Base-by-base conservation (phyloP, 2,888 invertebrate species). In the Melinopterus prodromus region DNA sequence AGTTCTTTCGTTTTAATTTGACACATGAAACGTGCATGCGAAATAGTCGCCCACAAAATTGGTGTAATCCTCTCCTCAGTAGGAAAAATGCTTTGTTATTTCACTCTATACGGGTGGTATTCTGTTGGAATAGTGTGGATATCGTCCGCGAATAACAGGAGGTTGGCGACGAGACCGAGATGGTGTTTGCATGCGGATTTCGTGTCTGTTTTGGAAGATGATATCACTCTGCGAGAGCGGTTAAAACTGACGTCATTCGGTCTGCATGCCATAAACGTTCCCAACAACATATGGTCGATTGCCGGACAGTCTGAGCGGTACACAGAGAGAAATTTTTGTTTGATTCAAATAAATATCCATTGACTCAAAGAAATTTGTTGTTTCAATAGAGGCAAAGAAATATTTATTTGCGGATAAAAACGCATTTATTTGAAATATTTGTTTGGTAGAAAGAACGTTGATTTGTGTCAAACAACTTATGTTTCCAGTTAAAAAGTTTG, bases 181-280 rank as follows among this genome's bases (percentile, higher is more conserved):
- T 26, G 26, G 53, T 4, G 1, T 53, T 53, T 53, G 53, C 12
- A 12, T 53, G 53, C 53, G 53, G 53, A 53, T 53, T 53, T 53
- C 53, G 53, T 77, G 37, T 77, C 77, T 69, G 69, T 77, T 77
- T 77, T 77, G 38, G 69, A 69, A 77, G 77, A 77, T 77, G 77
- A 77, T 38, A 77, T 77, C 77, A 77, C 53, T 77, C 26, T 53
- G 53, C 53, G 53, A 53, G 77, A 72, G 16, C 77, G 77, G 77
- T 69, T 16, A 53, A n/a, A 26, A 16, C 5, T 77, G 77, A 77
- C 77, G 77, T 77, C 77, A 77, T 77, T 12, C 36, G 72, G 36
- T 76, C 16, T 76, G 36, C 76, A 76, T 53, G 53, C 53, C 53
- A 53, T 53, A 53, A 53, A 53, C 53, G 53, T 53, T 53, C 5